Evolutionary conservation across 2,113 vertebrate genomes (phyloP).

Genomic region (Heptranchias perlo): DNA sequence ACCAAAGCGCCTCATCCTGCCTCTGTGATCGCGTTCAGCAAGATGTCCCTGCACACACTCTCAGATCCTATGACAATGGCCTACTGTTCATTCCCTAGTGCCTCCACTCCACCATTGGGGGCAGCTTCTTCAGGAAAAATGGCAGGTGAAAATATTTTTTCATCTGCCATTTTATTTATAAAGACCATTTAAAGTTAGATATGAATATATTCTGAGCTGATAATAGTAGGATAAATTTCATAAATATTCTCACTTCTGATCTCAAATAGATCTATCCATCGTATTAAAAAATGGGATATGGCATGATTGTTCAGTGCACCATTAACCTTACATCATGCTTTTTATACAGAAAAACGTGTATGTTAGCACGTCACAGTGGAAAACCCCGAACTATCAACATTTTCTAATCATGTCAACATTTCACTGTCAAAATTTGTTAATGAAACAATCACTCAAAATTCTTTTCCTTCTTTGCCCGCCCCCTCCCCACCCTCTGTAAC

Average conservation of each 20-base stretch:
- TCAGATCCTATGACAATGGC: not conserved
- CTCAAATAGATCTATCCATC: not conserved
- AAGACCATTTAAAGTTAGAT: not conserved
- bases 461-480: no score
- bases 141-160: no score
- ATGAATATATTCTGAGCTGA: not conserved
- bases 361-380: not conserved
- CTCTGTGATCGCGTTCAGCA: not conserved
- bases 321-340: not conserved
- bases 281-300: not conserved
- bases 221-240: not conserved
- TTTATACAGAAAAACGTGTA: not conserved
- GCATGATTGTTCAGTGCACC: not conserved
- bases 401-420: no score
- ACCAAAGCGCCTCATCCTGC: not conserved
- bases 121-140: no score
- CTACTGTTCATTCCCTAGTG: not conserved
- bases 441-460: not conserved
- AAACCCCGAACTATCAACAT: not conserved
- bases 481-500: not conserved
- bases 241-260: not conserved
- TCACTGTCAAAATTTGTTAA: not conserved
- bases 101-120: not conserved
- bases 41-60: no score
- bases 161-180: no score